A percentile compares a stretch with the other conserved stretches of the same genome.
phyloP scores from a whole-genome alignment of 2,113 vertebrate genomes.

The Spheniscus mendiculus region DNA sequence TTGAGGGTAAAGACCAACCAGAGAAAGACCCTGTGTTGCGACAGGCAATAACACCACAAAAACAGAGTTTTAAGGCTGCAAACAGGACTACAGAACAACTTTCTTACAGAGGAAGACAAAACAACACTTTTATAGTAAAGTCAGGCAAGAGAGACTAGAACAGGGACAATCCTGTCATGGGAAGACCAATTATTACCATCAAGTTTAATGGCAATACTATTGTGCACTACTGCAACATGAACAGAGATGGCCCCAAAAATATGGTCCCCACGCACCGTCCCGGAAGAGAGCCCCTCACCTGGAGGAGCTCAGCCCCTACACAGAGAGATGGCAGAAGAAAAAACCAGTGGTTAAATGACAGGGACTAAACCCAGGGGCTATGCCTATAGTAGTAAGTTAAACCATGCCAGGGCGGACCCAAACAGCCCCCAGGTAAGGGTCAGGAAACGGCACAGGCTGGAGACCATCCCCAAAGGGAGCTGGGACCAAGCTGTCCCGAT shows the following conservation, averaged over 20 bases:
- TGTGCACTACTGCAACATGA: neutral
- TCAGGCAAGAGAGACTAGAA: neutral
- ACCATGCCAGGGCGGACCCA: neutral
- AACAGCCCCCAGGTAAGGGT: neutral
- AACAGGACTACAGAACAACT: neutral
- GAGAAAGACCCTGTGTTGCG: neutral
- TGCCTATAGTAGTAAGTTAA: neutral
- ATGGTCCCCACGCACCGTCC: neutral
- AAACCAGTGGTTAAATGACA: neutral
- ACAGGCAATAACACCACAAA: neutral
- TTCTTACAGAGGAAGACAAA: neutral
- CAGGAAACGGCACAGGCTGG: neutral
- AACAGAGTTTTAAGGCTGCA: neutral
- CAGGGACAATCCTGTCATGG: neutral
- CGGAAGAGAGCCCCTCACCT: neutral
- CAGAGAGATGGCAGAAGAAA: neutral
- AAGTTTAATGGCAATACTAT: neutral
- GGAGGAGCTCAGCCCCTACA: neutral
- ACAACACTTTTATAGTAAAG: neutral
- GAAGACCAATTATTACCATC: neutral
- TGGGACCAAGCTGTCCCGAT: neutral
- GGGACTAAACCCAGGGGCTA: neutral
- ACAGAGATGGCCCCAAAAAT: neutral
- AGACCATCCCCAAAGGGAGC: neutral
- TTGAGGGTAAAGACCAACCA: neutral